Conservation (phyloP, 2,113 vertebrate species). For the Tapirus terrestris region DNA sequence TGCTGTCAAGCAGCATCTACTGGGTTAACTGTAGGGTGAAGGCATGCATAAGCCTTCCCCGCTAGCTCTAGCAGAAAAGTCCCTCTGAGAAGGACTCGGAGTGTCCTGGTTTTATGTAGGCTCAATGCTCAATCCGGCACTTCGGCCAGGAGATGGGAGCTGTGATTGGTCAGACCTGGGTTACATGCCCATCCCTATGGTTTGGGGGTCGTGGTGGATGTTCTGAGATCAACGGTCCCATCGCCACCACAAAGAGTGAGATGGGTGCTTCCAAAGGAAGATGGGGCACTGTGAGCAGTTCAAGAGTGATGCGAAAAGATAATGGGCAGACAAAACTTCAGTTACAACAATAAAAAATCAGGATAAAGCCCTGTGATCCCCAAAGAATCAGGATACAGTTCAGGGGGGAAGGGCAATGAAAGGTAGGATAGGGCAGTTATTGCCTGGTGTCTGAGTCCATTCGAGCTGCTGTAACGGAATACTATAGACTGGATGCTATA, state of each 20-base stretch:
- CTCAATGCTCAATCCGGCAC: neutral
- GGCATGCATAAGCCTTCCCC: neutral
- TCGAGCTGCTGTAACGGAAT: neutral
- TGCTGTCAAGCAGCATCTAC: rapidly evolving
- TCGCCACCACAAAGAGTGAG: neutral
- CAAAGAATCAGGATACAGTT: neutral
- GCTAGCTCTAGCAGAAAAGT: no score
- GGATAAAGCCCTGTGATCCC: neutral
- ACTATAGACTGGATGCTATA: neutral
- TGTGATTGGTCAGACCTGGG: neutral
- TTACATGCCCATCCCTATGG: rapidly evolving
- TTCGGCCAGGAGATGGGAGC: rapidly evolving
- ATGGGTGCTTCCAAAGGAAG: neutral
- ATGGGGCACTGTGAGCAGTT: neutral
- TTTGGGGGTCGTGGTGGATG: rapidly evolving
- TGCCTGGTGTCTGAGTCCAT: rapidly evolving
- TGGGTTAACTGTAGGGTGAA: rapidly evolving
- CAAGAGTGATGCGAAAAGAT: neutral
- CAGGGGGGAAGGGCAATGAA: neutral
- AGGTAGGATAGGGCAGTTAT: no score
- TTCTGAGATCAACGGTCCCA: neutral
- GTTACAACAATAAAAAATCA: neutral
- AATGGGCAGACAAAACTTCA: neutral
- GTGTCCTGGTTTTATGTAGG: rapidly evolving
- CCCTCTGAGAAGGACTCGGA: rapidly evolving